Conservation (phyloP, 92 coral and sea anemone species). For the Actinostola sp. region DNA sequence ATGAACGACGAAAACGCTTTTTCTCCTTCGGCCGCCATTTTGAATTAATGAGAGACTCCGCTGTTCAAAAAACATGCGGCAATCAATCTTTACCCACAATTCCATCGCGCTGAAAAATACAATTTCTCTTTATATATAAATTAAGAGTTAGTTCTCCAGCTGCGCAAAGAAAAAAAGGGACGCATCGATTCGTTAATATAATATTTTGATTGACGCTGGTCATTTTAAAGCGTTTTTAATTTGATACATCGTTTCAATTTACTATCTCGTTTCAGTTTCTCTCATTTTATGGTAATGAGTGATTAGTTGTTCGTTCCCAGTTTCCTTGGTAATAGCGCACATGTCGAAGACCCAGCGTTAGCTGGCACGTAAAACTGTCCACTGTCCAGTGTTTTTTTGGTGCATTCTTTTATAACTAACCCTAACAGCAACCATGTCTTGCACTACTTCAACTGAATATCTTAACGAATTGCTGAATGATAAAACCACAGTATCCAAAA, state of each 20-base stretch:
- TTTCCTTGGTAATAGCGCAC: constrained; percentile 46
- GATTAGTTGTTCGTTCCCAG: constrained; percentile 28
- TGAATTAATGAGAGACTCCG: constrained; percentile 31
- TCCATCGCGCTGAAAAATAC: not conserved
- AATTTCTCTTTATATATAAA: not conserved
- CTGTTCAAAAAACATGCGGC: constrained; percentile 4
- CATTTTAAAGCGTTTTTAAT: not conserved
- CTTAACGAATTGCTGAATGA: constrained; percentile 99
- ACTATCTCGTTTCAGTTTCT: constrained; percentile 13
- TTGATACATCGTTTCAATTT: not conserved
- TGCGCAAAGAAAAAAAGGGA: not conserved
- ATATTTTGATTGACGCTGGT: constrained; percentile 1
- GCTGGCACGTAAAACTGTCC: constrained; percentile 37
- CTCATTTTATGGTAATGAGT: constrained; percentile 26
- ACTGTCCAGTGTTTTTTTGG: constrained; percentile 63
- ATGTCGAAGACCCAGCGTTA: constrained; percentile 53
- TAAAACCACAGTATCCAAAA: constrained; percentile 98
- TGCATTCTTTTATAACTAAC: constrained; percentile 92
- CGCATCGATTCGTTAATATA: not conserved
- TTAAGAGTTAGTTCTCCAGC: constrained; percentile 13
- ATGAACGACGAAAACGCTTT: constrained; percentile 74
- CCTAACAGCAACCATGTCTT: constrained; percentile 90
- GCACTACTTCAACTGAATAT: constrained; percentile 89
- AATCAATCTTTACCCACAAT: constrained; percentile 2
- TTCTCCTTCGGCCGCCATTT: constrained; percentile 88